phyloP scores from a whole-genome alignment of 2,888 invertebrate species.

The Calliopum simillimum region DNA sequence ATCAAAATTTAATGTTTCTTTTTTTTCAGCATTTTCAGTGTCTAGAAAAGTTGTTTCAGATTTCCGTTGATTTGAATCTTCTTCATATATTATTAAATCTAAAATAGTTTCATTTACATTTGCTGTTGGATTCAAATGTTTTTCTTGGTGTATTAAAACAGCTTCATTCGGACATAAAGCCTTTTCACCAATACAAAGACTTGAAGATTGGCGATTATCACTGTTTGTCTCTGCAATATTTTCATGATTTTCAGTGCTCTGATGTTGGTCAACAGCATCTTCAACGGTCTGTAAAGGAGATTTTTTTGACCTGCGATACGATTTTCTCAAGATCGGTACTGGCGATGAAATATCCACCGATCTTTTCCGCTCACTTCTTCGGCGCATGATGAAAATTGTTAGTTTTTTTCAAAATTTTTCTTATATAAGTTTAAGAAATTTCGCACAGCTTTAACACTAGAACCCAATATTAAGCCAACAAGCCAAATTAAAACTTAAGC shows the following conservation, averaged over 20 bases:
- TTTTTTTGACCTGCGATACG: conserved; percentile 57
- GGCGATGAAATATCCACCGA: conserved; percentile 72
- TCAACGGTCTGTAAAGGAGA: conserved; percentile 47
- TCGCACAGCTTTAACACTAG: too few relatives aligned
- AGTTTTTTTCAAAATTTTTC: too few relatives aligned
- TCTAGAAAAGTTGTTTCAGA: too few relatives aligned
- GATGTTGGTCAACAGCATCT: conserved; percentile 54
- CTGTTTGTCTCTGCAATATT: conserved; percentile 45
- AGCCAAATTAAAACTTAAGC: too few relatives aligned
- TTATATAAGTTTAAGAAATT: too few relatives aligned
- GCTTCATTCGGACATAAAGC: conserved; percentile 37
- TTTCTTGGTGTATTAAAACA: conserved; percentile 46
- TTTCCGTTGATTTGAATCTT: too few relatives aligned
- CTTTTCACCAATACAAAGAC: conserved; percentile 1
- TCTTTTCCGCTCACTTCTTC: conserved; percentile 79
- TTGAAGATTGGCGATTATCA: neutral
- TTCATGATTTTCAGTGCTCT: conserved; percentile 48
- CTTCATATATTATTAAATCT: too few relatives aligned
- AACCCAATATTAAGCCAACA: too few relatives aligned
- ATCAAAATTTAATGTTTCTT: too few relatives aligned
- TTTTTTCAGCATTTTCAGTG: too few relatives aligned
- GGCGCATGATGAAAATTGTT: conserved; percentile 71
- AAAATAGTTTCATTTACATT: too few relatives aligned
- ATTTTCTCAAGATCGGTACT: conserved; percentile 66
- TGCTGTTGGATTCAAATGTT: too few relatives aligned